Evolutionary conservation across 53 echinoderm and acorn worm species (phyloP).

Genomic region (Holothuria scabra): DNA sequence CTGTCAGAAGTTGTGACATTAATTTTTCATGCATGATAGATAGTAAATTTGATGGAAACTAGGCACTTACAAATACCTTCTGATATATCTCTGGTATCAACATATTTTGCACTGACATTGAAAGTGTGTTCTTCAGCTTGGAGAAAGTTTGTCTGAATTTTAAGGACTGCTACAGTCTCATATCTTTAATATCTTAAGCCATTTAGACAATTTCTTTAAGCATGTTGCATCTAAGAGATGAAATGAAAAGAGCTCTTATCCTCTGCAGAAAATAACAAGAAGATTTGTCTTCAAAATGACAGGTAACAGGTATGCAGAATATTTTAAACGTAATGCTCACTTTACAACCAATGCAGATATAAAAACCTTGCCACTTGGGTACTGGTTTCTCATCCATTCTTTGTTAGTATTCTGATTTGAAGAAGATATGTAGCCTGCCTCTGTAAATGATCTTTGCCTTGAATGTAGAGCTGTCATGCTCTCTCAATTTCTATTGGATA

Average conservation of each 20-base stretch:
- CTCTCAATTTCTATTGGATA: neutral
- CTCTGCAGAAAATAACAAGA: neutral
- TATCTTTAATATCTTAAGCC: no score
- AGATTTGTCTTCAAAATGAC: constrained; percentile 8
- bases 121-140: no score
- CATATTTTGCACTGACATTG: no score
- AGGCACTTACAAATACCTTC: no score
- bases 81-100: no score
- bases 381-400: neutral
- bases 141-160: no score
- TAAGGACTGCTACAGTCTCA: no score
- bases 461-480: neutral
- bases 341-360: no score
- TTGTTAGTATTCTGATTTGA: constrained; percentile 9
- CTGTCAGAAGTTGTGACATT: no score
- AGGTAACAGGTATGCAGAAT: neutral
- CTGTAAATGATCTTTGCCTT: constrained; percentile 10
- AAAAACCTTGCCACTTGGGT: neutral
- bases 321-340: neutral
- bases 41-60: no score
- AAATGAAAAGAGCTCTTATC: constrained; percentile 4
- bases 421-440: constrained; percentile 2
- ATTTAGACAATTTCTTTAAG: no score
- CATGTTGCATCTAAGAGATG: constrained; percentile 17
- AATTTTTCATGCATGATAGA: no score